A percentile compares a stretch with the other conserved stretches of the same genome.
Evolutionary conservation across 2,797 vertebrate species (phyloP).

Genomic region (Cossypha polioptera): DNA sequence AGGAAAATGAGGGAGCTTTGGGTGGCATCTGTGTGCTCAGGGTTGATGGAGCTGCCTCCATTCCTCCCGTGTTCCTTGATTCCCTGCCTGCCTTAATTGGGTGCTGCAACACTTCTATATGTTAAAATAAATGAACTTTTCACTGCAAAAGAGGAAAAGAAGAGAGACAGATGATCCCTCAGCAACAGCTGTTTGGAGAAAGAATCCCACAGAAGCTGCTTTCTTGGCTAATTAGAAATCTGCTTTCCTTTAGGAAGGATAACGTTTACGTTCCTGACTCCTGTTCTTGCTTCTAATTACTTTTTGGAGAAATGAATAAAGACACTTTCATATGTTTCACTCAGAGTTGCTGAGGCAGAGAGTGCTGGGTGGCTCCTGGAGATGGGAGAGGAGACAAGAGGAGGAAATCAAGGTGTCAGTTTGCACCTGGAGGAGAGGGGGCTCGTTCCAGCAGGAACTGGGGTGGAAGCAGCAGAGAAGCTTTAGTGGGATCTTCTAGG

Average conservation of each 20-base stretch:
- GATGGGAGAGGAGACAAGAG: not conserved
- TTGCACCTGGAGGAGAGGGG: not conserved
- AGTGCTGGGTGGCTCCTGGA: conserved; percentile 27
- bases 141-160: conserved; percentile 30
- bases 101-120: not conserved
- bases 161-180: conserved; percentile 36
- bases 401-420: not conserved
- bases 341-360: conserved; percentile 71
- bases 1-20: not conserved
- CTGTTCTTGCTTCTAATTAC: conserved; percentile 70
- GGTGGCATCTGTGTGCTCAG: not conserved
- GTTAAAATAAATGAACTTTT: conserved; percentile 53
- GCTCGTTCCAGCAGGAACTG: not conserved
- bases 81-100: conserved; percentile 50
- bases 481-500: not conserved
- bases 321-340: conserved; percentile 50
- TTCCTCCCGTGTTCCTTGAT: not conserved
- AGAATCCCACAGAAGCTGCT: conserved; percentile 29
- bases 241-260: conserved; percentile 59
- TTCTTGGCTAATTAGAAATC: conserved; percentile 70
- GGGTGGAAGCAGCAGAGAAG: not conserved
- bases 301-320: conserved; percentile 69
- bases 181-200: conserved; percentile 45
- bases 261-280: conserved; percentile 44
- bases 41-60: fast-evolving